These are phyloP conservation scores for Agrochola lychnidis DNA, from an alignment of 2,888 invertebrate genomes.

Conservation along the genomic window DNA sequence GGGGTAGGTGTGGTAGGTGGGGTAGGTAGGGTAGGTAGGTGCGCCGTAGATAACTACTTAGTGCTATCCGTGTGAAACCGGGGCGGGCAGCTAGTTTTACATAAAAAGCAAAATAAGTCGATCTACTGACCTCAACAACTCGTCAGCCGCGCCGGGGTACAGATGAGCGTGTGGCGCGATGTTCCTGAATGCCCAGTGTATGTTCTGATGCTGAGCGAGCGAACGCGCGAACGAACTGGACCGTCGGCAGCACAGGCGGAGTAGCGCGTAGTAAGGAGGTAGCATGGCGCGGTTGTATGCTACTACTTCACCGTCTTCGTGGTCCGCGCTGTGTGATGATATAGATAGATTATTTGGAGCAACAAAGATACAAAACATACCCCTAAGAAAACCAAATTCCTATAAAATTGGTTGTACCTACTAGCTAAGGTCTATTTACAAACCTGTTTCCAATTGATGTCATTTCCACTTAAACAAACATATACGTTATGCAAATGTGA, in stretches of 20 bases:
- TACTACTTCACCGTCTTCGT: constrained; percentile 98
- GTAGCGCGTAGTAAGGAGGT: constrained; percentile 97
- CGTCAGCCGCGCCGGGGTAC: constrained; percentile 97
- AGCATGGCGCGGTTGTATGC: constrained; percentile 98
- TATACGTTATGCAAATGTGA: too few species aligned
- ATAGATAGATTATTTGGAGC: not conserved
- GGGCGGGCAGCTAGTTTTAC: too few species aligned
- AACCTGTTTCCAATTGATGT: too few species aligned
- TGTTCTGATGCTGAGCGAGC: constrained; percentile 97
- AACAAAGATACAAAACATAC: not conserved
- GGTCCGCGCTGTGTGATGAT: constrained; percentile 94
- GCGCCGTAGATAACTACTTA: too few species aligned
- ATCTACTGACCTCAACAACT: constrained; percentile 93
- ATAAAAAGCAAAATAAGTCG: not conserved
- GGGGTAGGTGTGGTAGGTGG: too few species aligned
- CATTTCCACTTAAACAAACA: too few species aligned
- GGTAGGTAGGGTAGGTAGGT: too few species aligned
- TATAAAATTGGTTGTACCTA: not conserved
- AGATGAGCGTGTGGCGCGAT: constrained; percentile 98
- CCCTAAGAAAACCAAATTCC: not conserved
- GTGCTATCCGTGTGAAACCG: too few species aligned
- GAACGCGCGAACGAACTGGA: constrained; percentile 96
- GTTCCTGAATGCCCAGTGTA: constrained; percentile 99
- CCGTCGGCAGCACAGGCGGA: constrained; percentile 97
- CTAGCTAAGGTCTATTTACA: not conserved